Conservation (phyloP, 2,113 vertebrate genomes). For the Ailurus styani region DNA sequence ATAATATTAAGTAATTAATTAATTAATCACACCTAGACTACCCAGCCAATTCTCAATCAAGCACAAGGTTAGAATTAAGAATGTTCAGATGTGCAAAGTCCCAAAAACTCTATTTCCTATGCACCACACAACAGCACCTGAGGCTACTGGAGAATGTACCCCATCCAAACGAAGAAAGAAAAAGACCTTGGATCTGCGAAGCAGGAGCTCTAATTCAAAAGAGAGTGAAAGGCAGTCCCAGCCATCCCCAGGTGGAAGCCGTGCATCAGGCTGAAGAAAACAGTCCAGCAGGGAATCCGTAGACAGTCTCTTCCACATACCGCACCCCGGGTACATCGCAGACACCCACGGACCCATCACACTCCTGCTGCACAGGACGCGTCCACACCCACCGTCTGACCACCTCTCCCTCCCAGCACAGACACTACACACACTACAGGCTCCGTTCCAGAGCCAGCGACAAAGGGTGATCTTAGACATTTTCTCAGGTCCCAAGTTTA, state of each 20-base stretch:
- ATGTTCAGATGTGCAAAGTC: not conserved
- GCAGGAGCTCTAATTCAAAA: not conserved
- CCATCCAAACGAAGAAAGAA: not conserved
- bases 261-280: not conserved
- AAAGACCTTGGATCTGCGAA: not conserved
- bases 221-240: not conserved
- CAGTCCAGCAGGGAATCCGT: not conserved
- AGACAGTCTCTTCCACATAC: not conserved
- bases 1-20: not conserved
- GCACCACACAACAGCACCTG: not conserved
- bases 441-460: not conserved
- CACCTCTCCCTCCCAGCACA: not conserved
- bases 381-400: not conserved
- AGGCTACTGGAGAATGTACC: not conserved
- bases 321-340: not conserved
- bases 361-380: not conserved
- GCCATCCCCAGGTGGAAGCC: not conserved
- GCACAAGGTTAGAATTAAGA: not conserved
- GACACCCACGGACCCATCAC: not conserved
- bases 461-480: not conserved
- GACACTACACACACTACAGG: not conserved
- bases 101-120: not conserved
- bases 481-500: not conserved
- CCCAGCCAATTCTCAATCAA: not conserved
- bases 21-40: not conserved